These are phyloP conservation scores for Graptemys geographica DNA, from an alignment of 2,797 vertebrate genomes.

Conservation along the genomic window DNA sequence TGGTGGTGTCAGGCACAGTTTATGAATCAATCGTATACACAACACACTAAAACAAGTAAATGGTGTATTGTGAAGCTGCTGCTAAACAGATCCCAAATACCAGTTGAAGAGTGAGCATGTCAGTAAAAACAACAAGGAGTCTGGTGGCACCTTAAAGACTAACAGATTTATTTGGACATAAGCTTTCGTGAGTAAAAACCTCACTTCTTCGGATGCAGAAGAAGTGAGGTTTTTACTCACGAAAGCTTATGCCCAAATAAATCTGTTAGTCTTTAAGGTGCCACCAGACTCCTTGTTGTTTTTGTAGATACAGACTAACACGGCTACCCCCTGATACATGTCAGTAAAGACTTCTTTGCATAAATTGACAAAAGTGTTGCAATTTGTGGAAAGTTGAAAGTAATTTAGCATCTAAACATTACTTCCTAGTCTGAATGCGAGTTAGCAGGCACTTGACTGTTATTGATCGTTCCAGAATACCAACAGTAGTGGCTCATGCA, in stretches of 20 bases:
- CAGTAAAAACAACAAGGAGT: neutral
- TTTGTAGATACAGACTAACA: too few relatives aligned
- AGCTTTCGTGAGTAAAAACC: too few relatives aligned
- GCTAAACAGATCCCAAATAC: neutral
- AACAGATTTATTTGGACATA: too few relatives aligned
- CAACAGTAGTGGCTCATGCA: neutral
- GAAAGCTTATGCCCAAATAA: too few relatives aligned
- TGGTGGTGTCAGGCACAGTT: neutral
- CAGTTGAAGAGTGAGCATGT: neutral
- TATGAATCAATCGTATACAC: neutral
- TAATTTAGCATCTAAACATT: accelerated
- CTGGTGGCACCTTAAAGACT: too few relatives aligned
- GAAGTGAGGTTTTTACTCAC: too few relatives aligned
- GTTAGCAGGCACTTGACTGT: neutral
- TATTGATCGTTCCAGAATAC: neutral
- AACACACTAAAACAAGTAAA: neutral
- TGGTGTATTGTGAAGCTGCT: neutral
- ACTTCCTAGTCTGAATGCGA: neutral
- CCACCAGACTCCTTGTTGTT: too few relatives aligned
- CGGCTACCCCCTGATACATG: too few relatives aligned
- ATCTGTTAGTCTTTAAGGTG: too few relatives aligned
- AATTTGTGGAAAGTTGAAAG: neutral
- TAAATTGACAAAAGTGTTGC: neutral
- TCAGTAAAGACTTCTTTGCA: neutral
- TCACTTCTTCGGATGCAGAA: too few relatives aligned